Evolutionary conservation across 2,888 invertebrate genomes (phyloP), one percentile per base, ranked within the genome.

Genomic region (Cheilosia scutellata): DNA sequence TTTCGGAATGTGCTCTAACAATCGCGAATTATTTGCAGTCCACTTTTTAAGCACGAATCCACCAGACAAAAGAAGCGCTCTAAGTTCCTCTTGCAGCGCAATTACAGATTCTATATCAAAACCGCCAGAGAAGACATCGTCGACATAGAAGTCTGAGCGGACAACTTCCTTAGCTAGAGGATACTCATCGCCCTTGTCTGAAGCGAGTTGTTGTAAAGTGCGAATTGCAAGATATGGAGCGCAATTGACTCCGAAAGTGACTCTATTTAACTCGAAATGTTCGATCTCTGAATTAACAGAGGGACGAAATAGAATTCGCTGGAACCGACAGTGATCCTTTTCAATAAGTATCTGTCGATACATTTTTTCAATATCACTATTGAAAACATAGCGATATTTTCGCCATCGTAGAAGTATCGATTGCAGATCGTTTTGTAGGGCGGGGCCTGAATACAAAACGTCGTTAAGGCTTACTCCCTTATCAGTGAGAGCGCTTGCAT

Each of bases 331-430:
- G 13, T 90, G 77, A 2, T 82, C 63, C 5, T 74, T 55, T 5
- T 75, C 25, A 1, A 89, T 51, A 5, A 44, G 5, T 9, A 90
- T 88, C 57, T 89, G 88, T 2, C 88, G 87, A 62, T 88, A 90
- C 87, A 90, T 90, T 63, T 89, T 87, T 4, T 79, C 79, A 16
- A 90, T 87, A 57, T 90, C 90, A 3, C 88, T 88, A 5, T 80
- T 80, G 9, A 90, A 76, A 5, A 88, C 88, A 31, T 72, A 71
- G 29, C 31, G 51, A 49, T 75, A 51, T 58, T 20, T 20, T 31
- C 82, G 33, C 74, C 70, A 87, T 25, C 57, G 58, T 0, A 71
- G 13, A 9, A 84, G 31, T 40, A 87, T 60, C 4, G 55, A 16
- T 4, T 53, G 29, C 5, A 90, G 25, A 51, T 89, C 86, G 1